Percentiles rank a stretch among this genome's conserved stretches.
These are phyloP conservation scores for Diaperis boleti DNA, from an alignment of 2,888 invertebrate genomes.

Conservation along the genomic window DNA sequence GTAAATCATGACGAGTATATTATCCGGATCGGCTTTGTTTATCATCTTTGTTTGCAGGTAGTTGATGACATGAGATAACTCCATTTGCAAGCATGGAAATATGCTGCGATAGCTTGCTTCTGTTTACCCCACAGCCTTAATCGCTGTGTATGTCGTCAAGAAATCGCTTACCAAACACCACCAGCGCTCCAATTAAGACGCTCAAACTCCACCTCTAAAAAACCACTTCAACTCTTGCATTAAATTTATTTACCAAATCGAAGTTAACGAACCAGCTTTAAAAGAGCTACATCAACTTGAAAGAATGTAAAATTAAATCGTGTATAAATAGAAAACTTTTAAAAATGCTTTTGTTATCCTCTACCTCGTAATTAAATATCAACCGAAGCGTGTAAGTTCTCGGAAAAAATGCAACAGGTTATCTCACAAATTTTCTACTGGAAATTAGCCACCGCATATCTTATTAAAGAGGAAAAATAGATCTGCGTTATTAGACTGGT, in stretches of 20 bases:
- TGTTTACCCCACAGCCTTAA: conserved; percentile 41
- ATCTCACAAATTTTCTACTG: conserved; percentile 17
- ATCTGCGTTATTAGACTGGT: conserved; percentile 5
- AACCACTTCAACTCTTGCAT: neutral
- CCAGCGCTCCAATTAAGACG: conserved; percentile 13
- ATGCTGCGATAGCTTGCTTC: conserved; percentile 36
- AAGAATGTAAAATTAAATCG: conserved; percentile 24
- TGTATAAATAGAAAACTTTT: conserved; percentile 20
- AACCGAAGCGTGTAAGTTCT: conserved; percentile 18
- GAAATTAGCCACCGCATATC: conserved; percentile 2
- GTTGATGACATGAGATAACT: conserved; percentile 46
- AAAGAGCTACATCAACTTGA: neutral
- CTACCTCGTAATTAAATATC: conserved; percentile 30
- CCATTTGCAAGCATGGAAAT: conserved; percentile 41
- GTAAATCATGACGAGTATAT: conserved; percentile 43
- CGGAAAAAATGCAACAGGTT: conserved; percentile 30
- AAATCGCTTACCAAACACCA: conserved; percentile 34
- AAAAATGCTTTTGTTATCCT: conserved; percentile 15
- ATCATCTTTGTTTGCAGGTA: conserved; percentile 45
- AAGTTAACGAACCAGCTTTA: conserved; percentile 1
- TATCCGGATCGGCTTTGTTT: conserved; percentile 44
- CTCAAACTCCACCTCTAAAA: neutral
- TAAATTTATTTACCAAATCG: conserved; percentile 7
- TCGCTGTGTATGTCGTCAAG: conserved; percentile 31
- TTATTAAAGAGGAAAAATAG: conserved; percentile 19